These are phyloP conservation scores for Dendrocincla tyrannina DNA, from an alignment of 2,797 vertebrate species.

Conservation along the genomic window DNA sequence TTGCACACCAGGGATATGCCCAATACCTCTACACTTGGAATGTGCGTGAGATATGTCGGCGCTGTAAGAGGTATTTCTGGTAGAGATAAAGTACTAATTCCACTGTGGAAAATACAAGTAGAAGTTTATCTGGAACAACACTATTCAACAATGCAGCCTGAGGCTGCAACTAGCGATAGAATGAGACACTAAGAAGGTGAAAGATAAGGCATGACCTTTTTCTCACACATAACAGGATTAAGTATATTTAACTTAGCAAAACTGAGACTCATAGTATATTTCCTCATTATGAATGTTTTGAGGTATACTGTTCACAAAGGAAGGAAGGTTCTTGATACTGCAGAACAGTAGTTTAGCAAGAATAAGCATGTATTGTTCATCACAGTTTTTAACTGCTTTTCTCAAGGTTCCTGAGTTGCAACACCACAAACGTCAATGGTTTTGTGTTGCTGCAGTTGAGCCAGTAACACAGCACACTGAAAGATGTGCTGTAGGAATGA, in stretches of 20 bases:
- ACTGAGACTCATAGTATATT: background rate
- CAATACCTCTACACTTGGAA: background rate
- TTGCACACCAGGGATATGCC: background rate
- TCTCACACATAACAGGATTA: background rate
- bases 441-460: background rate
- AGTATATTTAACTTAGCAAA: background rate
- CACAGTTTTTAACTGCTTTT: background rate
- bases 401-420: background rate
- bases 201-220: background rate
- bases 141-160: background rate
- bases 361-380: background rate
- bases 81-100: background rate
- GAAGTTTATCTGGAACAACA: background rate
- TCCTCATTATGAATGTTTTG: background rate
- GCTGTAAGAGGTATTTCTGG: background rate
- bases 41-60: background rate
- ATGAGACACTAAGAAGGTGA: background rate
- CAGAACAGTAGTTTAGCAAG: background rate
- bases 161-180: background rate
- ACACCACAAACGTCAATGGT: fast-evolving
- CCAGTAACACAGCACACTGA: fast-evolving
- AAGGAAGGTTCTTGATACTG: background rate
- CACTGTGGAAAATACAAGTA: background rate
- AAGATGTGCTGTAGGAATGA: background rate
- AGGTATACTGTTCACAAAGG: background rate